Evolutionary conservation across 2,888 invertebrate species (phyloP), one percentile per base, ranked within the genome.

Genomic region (Pachydiplax longipennis): DNA sequence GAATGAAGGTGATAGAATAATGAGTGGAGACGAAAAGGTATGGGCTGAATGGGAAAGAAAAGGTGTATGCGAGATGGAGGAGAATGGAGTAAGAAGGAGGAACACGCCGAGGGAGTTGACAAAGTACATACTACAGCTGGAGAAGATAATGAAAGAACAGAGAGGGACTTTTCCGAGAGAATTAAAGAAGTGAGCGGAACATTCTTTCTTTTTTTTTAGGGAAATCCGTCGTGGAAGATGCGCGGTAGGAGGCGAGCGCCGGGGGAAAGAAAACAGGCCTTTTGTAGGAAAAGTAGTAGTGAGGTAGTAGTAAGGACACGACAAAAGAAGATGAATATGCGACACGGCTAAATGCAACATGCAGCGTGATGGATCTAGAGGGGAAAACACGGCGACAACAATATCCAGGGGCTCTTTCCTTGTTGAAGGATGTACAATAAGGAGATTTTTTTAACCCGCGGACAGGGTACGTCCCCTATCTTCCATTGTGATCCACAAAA

Each of bases 81-180:
- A 31, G n/a, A 15, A 12, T 48, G 58, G 73, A 90, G 65, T 22
- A 10, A 53, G 58, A 83, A 61, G 1, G 87, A 31, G 31, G 53
- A 80, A 31, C 22, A 25, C 53, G 18, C 35, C 18, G 58, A 22
- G 15, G 31, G 31, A 35, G 35, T 18, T 31, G 15, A 18, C 44
- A 22, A 44, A 15, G n/a, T n/a, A 90, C 81, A 40, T 81, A 82
- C 81, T 22, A 48, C 37, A 18, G 44, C 44, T 25, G 44, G 44
- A 44, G 18, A 83, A 53, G 53, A 53, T 53, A 53, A 53, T 91
- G 90, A 91, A 91, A 91, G 91, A 92, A 91, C 90, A 73, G 73
- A 31, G 25, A 73, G 25, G 73, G 73, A 10, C 73, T 25, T 73
- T 73, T 73, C 73, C 73, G 31, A 73, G 73, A 3, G 73, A 25